These are phyloP conservation scores for Blennius ocellaris DNA, from an alignment of 2,113 vertebrate species.

Conservation along the genomic window DNA sequence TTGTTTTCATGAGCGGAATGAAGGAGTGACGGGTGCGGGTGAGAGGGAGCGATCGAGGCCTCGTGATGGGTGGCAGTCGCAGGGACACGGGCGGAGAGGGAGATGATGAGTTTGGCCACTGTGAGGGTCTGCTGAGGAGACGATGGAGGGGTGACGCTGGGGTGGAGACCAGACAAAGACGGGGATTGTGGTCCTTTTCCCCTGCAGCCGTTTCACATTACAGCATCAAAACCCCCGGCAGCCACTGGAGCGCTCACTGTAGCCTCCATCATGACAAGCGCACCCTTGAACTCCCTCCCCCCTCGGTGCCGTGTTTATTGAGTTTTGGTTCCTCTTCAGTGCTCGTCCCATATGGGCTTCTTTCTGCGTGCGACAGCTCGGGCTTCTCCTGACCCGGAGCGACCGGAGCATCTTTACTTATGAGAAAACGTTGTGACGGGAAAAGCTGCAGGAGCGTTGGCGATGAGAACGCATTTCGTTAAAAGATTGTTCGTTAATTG, in stretches of 20 bases:
- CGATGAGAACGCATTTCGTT: constrained; percentile 35
- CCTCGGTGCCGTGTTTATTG: constrained; percentile 66
- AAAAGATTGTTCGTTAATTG: constrained; percentile 47
- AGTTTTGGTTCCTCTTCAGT: constrained; percentile 80
- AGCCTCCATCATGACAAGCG: constrained; percentile 81
- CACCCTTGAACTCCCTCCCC: constrained; percentile 72
- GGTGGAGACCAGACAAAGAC: constrained; percentile 76
- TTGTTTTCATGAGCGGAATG: constrained; percentile 8
- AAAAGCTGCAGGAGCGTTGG: constrained; percentile 29
- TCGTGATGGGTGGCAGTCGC: constrained; percentile 63
- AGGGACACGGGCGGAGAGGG: constrained; percentile 45
- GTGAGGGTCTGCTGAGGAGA: constrained; percentile 63
- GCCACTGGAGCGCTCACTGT: constrained; percentile 78
- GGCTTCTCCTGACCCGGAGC: constrained; percentile 58
- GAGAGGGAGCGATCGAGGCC: constrained; percentile 47
- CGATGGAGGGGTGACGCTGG: constrained; percentile 57
- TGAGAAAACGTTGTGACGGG: constrained; percentile 40
- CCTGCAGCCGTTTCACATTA: constrained; percentile 82
- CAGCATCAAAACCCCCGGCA: constrained; percentile 80
- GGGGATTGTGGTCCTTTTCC: constrained; percentile 74
- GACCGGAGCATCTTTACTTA: constrained; percentile 44
- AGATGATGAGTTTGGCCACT: constrained; percentile 67
- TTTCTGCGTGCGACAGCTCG: constrained; percentile 31
- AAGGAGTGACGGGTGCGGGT: constrained; percentile 33
- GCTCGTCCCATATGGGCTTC: constrained; percentile 69